Evolutionary conservation across 2,888 invertebrate species (phyloP), one percentile per base, ranked within the genome.

Genomic region (Lissonota sp.): DNA sequence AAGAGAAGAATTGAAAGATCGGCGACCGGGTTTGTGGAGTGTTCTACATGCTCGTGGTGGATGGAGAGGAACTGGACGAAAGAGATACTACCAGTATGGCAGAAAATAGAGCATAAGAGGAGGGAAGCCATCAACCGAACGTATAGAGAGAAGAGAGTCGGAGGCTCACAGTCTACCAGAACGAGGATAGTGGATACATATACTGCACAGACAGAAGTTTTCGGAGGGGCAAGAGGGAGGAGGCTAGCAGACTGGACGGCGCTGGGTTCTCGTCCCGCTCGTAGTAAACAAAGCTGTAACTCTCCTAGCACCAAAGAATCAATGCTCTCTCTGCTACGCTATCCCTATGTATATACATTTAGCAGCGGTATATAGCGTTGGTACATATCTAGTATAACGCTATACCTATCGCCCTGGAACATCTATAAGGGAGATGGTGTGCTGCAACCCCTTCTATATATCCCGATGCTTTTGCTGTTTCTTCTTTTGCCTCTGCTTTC

Each of bases 241-340:
- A 26, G 79, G 67, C 75, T 71, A 63, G 75, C 88, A 92, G 92
- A 92, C 92, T 92, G 92, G 91, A 89, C 90, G 92, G 92, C 92
- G 92, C 91, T 90, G 88, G 88, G 39, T 85, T 85, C 88, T 88
- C 89, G 89, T 89, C 89, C 90, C 87, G 85, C 83, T 84, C 84
- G 90, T 88, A 89, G 92, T 92, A 92, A 92, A 92, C 92, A 92
- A 92, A 92, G 91, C 92, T 92, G 92, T 92, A 92, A 92, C 91
- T 92, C 92, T 92, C 91, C 84, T 86, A 88, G 88, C 88, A 86
- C 88, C 87, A 87, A 90, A 86, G 92, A 92, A 92, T 92, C 92
- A 90, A 92, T 92, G 92, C 89, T 85, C 78, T 71, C 77, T 74
- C 78, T 14, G 70, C 77, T 44, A 55, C 58, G 57, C 58, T 63